phyloP scores from a whole-genome alignment of 53 echinoderm and acorn worm genomes.

The Arbacia lixula region DNA sequence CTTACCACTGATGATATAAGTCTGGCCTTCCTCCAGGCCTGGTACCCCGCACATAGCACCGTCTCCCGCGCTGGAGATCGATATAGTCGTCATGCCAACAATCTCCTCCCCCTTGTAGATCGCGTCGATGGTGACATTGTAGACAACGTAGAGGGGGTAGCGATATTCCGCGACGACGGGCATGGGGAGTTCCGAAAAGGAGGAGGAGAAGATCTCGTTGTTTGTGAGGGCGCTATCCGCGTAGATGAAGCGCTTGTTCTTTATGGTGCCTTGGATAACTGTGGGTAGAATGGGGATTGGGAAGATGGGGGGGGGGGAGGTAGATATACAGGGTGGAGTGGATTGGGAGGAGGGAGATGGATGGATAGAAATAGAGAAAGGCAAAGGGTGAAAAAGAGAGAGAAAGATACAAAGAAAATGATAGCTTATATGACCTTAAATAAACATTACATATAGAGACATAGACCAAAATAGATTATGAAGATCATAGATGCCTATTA shows the following conservation, averaged over 20 bases:
- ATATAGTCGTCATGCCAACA: slow-evolving; percentile 13
- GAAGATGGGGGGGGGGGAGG: no score
- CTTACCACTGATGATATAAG: slow-evolving; percentile 69
- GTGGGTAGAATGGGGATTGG: neutral
- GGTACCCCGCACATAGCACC: slow-evolving; percentile 51
- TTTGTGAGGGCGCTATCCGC: slow-evolving; percentile 22
- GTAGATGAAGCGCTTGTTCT: slow-evolving; percentile 27
- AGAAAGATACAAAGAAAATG: no score
- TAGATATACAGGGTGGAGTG: no score
- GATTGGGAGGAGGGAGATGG: no score
- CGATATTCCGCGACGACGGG: neutral
- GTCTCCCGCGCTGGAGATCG: slow-evolving; percentile 48
- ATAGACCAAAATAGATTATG: no score
- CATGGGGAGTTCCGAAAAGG: neutral
- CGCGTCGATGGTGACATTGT: slow-evolving; percentile 25
- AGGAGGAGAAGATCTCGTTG: slow-evolving; percentile 41
- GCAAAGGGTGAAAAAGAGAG: no score
- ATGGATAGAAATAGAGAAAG: no score
- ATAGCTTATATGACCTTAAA: no score
- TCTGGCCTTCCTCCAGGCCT: slow-evolving; percentile 51
- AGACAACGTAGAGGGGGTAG: slow-evolving; percentile 43
- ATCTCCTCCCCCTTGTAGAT: slow-evolving; percentile 50
- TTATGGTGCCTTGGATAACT: slow-evolving; percentile 46
- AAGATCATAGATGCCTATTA: no score
- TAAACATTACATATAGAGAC: no score